These are phyloP conservation scores for Yponomeuta evonymella DNA, from an alignment of 2,888 invertebrate species.

Conservation along the genomic window DNA sequence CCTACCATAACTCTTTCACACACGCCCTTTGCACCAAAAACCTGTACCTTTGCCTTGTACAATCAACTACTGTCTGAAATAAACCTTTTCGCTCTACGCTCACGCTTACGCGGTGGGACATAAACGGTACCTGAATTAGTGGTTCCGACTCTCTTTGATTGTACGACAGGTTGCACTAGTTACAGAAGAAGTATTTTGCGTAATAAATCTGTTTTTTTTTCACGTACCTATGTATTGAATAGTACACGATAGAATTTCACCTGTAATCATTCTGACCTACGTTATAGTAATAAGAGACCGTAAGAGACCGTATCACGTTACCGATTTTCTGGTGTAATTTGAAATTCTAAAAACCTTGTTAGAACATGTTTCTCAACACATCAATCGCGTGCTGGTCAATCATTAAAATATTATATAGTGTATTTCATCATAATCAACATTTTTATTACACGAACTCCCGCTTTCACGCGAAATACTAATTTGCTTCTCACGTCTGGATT, in stretches of 20 bases:
- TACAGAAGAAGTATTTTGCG: too few species aligned
- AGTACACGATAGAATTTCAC: too few species aligned
- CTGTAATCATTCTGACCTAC: too few species aligned
- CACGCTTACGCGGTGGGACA: too few species aligned
- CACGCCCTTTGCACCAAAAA: not conserved
- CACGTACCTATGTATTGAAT: too few species aligned
- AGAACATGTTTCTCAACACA: slow-evolving; percentile 1
- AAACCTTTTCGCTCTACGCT: too few species aligned
- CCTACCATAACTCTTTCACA: not conserved
- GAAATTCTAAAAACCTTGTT: not conserved
- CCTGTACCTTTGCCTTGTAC: too few species aligned
- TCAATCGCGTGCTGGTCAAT: slow-evolving; percentile 1
- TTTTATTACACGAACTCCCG: slow-evolving; percentile 34
- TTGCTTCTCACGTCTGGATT: slow-evolving; percentile 38
- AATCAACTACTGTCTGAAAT: too few species aligned
- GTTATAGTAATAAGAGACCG: not conserved
- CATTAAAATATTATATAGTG: not conserved
- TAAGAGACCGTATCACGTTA: not conserved
- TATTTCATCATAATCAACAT: slow-evolving; percentile 5
- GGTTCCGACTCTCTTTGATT: too few species aligned
- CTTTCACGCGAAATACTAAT: slow-evolving; percentile 50
- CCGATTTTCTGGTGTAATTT: not conserved
- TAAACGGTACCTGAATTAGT: too few species aligned
- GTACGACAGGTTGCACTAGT: too few species aligned
- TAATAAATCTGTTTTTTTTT: too few species aligned